Conservation (phyloP, 2,888 invertebrate species). For the Melanotus villosus region DNA sequence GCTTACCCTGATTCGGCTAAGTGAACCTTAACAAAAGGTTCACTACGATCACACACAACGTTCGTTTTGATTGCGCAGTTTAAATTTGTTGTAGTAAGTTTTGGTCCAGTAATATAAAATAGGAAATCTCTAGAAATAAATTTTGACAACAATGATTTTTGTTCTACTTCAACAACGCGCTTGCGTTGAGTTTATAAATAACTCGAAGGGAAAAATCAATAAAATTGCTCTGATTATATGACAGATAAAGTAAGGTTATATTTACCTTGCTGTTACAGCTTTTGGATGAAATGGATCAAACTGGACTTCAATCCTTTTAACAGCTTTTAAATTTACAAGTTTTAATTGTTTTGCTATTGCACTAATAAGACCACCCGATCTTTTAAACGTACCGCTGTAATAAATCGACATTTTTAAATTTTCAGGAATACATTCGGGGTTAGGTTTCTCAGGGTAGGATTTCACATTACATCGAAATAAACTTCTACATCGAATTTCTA, state of each 20-base stretch:
- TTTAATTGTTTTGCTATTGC: slow-evolving; percentile 83
- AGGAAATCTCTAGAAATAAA: slow-evolving; percentile 78
- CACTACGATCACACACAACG: slow-evolving; percentile 83
- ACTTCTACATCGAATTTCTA: background rate
- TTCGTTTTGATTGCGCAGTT: slow-evolving; percentile 83
- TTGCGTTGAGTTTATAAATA: slow-evolving; percentile 61
- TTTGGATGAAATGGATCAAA: slow-evolving; percentile 89
- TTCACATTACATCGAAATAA: background rate
- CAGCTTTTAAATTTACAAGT: slow-evolving; percentile 82
- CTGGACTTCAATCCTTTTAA: slow-evolving; percentile 81
- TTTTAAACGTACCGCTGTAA: slow-evolving; percentile 77
- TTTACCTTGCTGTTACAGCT: slow-evolving; percentile 73
- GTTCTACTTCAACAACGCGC: slow-evolving; percentile 46
- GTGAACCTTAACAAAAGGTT: slow-evolving; percentile 77
- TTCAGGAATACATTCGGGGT: background rate
- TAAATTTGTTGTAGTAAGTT: slow-evolving; percentile 80
- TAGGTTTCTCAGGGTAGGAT: background rate
- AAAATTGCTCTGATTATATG: slow-evolving; percentile 43
- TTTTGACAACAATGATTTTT: slow-evolving; percentile 4
- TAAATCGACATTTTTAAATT: slow-evolving; percentile 79
- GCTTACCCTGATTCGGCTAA: slow-evolving; percentile 66
- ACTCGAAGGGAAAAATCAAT: slow-evolving; percentile 55
- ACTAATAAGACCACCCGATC: slow-evolving; percentile 79
- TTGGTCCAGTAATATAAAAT: slow-evolving; percentile 77
- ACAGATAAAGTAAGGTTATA: slow-evolving; percentile 55